Evolutionary conservation across 2,113 vertebrate genomes (phyloP).

Genomic region (Struthio camelus): DNA sequence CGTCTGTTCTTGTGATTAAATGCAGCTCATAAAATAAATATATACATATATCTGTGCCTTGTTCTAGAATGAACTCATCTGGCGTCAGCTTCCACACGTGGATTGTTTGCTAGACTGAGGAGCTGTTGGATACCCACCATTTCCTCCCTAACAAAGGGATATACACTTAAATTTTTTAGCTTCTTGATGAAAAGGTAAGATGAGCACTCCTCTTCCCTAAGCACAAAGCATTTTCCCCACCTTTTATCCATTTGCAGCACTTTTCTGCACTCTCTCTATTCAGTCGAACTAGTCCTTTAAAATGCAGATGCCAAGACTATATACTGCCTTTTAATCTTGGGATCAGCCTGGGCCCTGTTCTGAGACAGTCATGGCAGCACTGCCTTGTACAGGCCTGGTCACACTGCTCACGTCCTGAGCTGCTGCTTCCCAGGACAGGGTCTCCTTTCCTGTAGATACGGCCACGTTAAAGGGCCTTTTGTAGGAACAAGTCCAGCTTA

Average conservation of each 20-base stretch:
- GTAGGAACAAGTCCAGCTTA: background rate
- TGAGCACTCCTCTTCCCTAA: background rate
- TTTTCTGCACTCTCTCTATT: background rate
- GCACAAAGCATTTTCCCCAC: background rate
- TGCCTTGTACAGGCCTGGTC: too few species aligned
- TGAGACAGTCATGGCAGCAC: too few species aligned
- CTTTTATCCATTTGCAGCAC: background rate
- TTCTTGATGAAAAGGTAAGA: background rate
- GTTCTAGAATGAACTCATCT: background rate
- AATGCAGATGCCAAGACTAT: background rate
- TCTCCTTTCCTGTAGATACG: background rate
- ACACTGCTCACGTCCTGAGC: background rate
- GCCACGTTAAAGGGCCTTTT: background rate
- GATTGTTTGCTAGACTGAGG: background rate
- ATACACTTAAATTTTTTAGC: background rate
- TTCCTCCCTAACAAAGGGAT: fast-evolving
- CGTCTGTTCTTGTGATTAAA: background rate
- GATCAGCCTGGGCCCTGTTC: background rate
- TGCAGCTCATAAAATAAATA: background rate
- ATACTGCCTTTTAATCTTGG: fast-evolving
- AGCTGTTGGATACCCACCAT: background rate
- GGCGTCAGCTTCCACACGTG: background rate
- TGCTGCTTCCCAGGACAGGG: background rate
- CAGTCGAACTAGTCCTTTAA: background rate
- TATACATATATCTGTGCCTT: background rate